These are phyloP conservation scores for Ctenopoma kingsleyae DNA, from an alignment of 2,797 vertebrate species.

Conservation along the genomic window DNA sequence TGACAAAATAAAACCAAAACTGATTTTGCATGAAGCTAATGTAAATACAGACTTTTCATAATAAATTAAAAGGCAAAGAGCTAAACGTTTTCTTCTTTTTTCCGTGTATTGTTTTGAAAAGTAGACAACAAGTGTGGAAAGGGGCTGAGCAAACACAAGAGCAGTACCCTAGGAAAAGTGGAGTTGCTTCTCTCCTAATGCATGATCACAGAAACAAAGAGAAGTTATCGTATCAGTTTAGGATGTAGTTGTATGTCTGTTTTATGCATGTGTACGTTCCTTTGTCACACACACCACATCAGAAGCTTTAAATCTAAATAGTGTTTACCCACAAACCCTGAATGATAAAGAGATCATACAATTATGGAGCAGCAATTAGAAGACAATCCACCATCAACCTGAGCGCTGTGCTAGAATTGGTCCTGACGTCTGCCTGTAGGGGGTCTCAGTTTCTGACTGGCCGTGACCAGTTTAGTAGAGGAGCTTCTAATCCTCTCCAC, in stretches of 20 bases:
- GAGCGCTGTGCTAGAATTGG: constrained; percentile 75
- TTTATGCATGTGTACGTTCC: constrained; percentile 22
- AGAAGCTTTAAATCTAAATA: constrained; percentile 37
- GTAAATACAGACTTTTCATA: constrained; percentile 8
- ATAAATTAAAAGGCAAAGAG: too few relatives aligned
- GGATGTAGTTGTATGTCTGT: constrained; percentile 29
- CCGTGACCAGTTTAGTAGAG: constrained; percentile 78
- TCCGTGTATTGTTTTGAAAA: constrained; percentile 14
- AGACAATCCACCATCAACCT: constrained; percentile 14
- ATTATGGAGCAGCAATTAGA: constrained; percentile 42
- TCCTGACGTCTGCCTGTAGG: constrained; percentile 69
- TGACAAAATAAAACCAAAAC: not conserved
- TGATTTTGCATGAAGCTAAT: not conserved
- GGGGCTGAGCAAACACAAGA: constrained; percentile 24
- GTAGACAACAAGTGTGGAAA: constrained; percentile 6
- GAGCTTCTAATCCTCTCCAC: constrained; percentile 85
- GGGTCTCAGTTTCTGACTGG: constrained; percentile 81
- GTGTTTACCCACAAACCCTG: constrained; percentile 20
- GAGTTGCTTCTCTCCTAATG: constrained; percentile 54
- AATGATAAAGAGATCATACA: constrained; percentile 55
- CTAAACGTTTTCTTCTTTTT: not conserved
- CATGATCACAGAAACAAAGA: constrained; percentile 30
- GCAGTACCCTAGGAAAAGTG: constrained; percentile 58
- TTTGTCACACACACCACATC: constrained; percentile 28
- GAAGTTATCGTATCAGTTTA: constrained; percentile 59